A percentile compares a stretch with the other conserved stretches of the same genome.
phyloP scores from a whole-genome alignment of 2,797 vertebrate genomes.

The Xiphorhynchus erythropygius region DNA sequence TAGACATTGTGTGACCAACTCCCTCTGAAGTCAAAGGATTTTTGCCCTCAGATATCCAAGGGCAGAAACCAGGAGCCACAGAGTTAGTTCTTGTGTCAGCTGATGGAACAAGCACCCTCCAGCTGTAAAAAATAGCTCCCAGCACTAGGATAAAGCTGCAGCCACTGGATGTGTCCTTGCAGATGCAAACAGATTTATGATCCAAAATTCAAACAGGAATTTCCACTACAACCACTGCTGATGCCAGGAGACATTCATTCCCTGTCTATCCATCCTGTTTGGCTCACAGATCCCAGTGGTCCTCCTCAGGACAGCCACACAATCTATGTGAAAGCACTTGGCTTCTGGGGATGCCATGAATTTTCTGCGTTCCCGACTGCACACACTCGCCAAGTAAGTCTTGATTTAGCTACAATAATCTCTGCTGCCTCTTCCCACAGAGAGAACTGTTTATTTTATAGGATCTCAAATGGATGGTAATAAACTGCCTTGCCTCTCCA shows the following conservation, averaged over 20 bases:
- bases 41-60: conserved; percentile 12
- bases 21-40: not conserved
- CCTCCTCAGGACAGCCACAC: not conserved
- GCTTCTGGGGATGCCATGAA: not conserved
- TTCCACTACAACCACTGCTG: not conserved
- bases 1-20: not conserved
- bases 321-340: not conserved
- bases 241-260: not conserved
- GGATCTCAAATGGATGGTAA: not conserved
- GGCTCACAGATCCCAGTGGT: not conserved
- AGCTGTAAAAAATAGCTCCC: not conserved
- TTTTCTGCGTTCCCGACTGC: not conserved
- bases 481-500: not conserved
- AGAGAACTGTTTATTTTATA: not conserved
- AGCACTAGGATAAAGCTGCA: conserved; percentile 20
- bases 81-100: not conserved
- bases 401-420: conserved; percentile 21
- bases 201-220: not conserved
- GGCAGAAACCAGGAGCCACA: not conserved
- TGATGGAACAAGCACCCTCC: conserved; percentile 6
- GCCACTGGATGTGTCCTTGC: not conserved
- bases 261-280: not conserved
- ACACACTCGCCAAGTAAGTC: not conserved
- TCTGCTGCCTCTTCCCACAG: conserved; percentile 8
- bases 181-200: not conserved